A percentile compares a stretch with the other conserved stretches of the same genome.
Conservation (phyloP, 2,113 vertebrate species). For the Podarcis muralis region DNA sequence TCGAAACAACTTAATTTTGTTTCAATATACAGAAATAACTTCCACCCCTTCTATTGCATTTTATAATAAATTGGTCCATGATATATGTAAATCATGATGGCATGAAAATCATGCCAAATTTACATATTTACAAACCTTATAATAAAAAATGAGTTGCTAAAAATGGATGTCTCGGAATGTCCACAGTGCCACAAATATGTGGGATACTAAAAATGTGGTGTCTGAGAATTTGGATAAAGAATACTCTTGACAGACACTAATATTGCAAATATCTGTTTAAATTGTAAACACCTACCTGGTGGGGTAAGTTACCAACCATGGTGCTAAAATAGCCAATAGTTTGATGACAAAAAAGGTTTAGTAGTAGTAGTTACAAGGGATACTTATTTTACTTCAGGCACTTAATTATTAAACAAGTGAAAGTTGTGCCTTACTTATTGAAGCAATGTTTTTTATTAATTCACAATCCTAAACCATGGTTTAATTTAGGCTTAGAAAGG, state of each 20-base stretch:
- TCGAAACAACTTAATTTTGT: neutral
- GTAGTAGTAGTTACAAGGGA: neutral
- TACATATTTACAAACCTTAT: neutral
- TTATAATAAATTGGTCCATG: neutral
- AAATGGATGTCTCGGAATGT: neutral
- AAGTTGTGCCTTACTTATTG: neutral
- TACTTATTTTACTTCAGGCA: neutral
- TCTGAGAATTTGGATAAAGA: neutral
- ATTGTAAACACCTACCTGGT: neutral
- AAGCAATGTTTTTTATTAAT: neutral
- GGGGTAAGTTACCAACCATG: neutral
- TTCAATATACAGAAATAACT: neutral
- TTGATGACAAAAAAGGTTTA: neutral
- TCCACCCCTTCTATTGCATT: neutral
- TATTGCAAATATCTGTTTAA: neutral
- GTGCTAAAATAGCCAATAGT: too few species aligned
- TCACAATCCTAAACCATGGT: neutral
- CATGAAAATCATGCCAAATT: neutral
- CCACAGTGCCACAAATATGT: neutral
- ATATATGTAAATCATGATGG: neutral
- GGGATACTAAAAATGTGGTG: neutral
- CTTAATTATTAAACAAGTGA: neutral
- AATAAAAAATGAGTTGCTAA: neutral
- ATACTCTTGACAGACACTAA: neutral
- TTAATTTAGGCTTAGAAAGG: neutral